Evolutionary conservation across 2,113 vertebrate genomes (phyloP).

Genomic region (Chlorodrepanis virens): DNA sequence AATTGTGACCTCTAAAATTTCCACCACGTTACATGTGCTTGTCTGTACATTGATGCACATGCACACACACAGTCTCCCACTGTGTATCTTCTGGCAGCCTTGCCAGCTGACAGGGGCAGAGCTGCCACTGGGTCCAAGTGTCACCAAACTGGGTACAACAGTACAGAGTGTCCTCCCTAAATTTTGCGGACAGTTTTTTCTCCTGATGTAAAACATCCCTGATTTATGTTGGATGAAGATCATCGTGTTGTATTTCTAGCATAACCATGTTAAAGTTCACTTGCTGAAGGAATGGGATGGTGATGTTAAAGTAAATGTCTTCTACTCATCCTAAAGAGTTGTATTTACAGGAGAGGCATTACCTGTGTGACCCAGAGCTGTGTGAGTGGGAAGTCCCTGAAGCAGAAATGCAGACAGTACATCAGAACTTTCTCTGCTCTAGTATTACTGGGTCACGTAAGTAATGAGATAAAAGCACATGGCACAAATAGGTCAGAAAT

Average conservation of each 20-base stretch:
- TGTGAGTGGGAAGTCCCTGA: not conserved
- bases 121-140: not conserved
- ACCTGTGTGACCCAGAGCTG: not conserved
- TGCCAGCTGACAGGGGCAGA: not conserved
- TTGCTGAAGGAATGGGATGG: not conserved
- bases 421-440: not conserved
- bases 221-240: not conserved
- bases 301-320: not conserved
- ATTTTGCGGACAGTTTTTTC: not conserved
- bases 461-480: not conserved
- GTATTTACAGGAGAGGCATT: no score
- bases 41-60: not conserved
- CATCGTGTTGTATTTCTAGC: not conserved
- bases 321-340: not conserved
- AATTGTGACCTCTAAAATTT: not conserved
- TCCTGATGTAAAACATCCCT: not conserved
- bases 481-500: slow-evolving; percentile 54
- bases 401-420: not conserved
- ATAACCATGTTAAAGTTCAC: rapidly evolving
- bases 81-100: not conserved
- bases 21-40: rapidly evolving
- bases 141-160: not conserved
- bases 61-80: not conserved
- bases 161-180: not conserved
- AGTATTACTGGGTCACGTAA: not conserved